These are phyloP conservation scores for Hyppa rectilinea DNA, from an alignment of 2,888 invertebrate species.

Conservation along the genomic window DNA sequence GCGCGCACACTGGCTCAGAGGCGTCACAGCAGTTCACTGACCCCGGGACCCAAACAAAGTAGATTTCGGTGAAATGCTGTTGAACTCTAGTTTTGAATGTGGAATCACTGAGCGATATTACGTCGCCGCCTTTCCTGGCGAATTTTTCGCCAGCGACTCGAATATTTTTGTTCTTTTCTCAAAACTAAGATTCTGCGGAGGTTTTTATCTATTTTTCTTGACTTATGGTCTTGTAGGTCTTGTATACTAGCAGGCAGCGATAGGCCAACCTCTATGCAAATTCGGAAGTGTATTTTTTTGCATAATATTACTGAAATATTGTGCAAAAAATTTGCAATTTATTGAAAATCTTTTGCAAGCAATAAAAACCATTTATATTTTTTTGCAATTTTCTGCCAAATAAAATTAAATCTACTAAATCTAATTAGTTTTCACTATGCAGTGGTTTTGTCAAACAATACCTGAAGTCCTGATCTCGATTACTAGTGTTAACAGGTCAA, in stretches of 20 bases:
- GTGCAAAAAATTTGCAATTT: slow-evolving; percentile 2
- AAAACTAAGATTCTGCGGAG: slow-evolving; percentile 6
- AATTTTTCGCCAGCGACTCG: slow-evolving; percentile 72
- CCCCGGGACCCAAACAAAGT: slow-evolving; percentile 90
- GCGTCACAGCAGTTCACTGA: slow-evolving; percentile 87
- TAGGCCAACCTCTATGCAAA: not conserved
- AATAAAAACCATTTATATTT: not conserved
- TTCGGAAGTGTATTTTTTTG: not conserved
- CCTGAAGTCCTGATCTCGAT: slow-evolving; percentile 51
- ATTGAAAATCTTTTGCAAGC: not conserved
- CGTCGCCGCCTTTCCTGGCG: slow-evolving; percentile 78
- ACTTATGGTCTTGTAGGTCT: not conserved
- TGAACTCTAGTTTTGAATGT: slow-evolving; percentile 89
- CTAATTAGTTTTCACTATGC: slow-evolving; percentile 13
- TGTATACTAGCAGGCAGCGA: not conserved
- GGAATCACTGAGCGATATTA: slow-evolving; percentile 80
- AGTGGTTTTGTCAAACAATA: slow-evolving; percentile 52
- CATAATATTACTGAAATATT: not conserved
- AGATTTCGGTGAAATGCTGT: slow-evolving; percentile 90
- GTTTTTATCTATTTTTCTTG: slow-evolving; percentile 22
- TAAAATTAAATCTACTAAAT: not conserved
- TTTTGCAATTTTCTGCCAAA: not conserved
- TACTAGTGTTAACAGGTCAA: slow-evolving; percentile 77
- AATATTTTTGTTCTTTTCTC: slow-evolving; percentile 54
- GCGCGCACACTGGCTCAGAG: slow-evolving; percentile 83